Base-by-base conservation (phyloP, 35 echinoderm and acorn worm genomes). In the Diadema setosum region DNA sequence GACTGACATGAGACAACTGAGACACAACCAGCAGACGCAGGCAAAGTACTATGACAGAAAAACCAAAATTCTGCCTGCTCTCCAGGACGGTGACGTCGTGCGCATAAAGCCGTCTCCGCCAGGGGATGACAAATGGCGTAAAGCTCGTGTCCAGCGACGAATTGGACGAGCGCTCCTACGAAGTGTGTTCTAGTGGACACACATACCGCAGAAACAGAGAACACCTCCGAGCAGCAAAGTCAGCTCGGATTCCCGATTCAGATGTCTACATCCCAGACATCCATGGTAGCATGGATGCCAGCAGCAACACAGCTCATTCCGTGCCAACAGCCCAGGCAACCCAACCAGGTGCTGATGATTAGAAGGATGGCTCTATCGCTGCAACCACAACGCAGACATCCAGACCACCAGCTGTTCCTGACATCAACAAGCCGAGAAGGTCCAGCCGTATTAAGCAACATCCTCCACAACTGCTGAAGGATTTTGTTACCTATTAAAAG, bases 111-210 rank as follows among this genome's bases (percentile, higher is more conserved):
- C 25, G 4, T 44, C 9, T 11, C 8, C 17, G 39, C 14, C 76
- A 4, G 6, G 21, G 25, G n/a, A n/a, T 52, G 70, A 86, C 41
- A 58, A 17, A 21, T 86, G 84, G 84, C 5, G 20, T 16, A 86
- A 86, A 86, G 84, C 65, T 20, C 41, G 70, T 80, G 86, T 80
- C 4, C 42, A 55, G 20, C 15, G 56, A n/a, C 40, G 81, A 81
- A 48, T 88, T 16, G 41, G 58, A 18, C 36, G 57, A 3, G 60
- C 46, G 24, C 60, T 31, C 3, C 60, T 58, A 26, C 16, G 4
- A 9, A 5, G 42, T 45, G n/a, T 21, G 21, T 39, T 37, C 45
- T 23, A 37, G 20, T 45, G 84, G 84, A 21, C 31, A 26, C 9
- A 44, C 24, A 39, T 65, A 42, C 17, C 24, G 84, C 5, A 58